phyloP scores from a whole-genome alignment of 2,797 vertebrate species.

The Argentina silus region DNA sequence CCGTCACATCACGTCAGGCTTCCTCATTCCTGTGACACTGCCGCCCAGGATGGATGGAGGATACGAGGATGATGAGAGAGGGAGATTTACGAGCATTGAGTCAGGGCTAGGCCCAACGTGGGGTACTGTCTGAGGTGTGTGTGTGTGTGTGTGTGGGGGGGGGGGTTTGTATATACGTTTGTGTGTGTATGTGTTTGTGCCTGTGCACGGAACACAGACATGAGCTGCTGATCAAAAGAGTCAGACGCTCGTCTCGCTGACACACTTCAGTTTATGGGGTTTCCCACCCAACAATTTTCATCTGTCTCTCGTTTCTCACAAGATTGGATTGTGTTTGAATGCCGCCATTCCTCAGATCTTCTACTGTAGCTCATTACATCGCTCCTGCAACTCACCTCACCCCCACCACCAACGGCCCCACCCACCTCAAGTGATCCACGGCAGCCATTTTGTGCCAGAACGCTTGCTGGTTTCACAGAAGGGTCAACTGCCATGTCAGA shows the following conservation, averaged over 20 bases:
- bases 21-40: slow-evolving; percentile 30
- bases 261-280: neutral
- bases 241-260: neutral
- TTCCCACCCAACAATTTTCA: neutral
- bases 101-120: slow-evolving; percentile 47
- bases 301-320: neutral
- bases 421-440: neutral
- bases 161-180: slow-evolving; percentile 12
- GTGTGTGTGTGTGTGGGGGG: slow-evolving; percentile 9
- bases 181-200: slow-evolving; percentile 12
- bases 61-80: slow-evolving; percentile 48
- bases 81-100: slow-evolving; percentile 59
- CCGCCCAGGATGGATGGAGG: no score
- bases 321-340: neutral
- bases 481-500: no score
- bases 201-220: slow-evolving; percentile 10
- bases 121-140: slow-evolving; percentile 28
- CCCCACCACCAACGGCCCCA: no score
- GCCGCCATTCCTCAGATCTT: neutral
- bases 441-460: neutral
- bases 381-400: neutral
- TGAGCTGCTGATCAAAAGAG: neutral
- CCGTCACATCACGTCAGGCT: slow-evolving; percentile 57
- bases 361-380: neutral
- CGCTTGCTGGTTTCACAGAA: neutral